Evolutionary conservation across 2,888 invertebrate genomes (phyloP).

Genomic region (Standfussiana lucernea): DNA sequence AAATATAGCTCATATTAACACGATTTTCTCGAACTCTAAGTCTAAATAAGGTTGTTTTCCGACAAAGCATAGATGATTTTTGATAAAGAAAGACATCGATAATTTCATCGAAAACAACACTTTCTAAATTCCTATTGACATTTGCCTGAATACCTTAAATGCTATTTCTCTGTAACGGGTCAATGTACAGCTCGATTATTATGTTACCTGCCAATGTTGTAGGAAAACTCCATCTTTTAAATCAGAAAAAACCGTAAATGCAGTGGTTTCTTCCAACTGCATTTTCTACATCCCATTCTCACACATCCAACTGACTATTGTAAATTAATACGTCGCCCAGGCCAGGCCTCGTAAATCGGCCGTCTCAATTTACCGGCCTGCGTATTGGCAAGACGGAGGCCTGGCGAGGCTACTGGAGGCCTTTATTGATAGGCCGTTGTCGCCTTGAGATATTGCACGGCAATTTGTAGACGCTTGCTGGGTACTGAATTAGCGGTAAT

Average conservation of each 20-base stretch:
- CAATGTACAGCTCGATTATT: too few relatives aligned
- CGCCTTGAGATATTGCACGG: constrained; percentile 83
- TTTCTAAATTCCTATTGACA: too few relatives aligned
- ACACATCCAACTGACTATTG: constrained; percentile 53
- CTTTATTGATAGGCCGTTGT: constrained; percentile 88
- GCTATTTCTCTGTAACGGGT: too few relatives aligned
- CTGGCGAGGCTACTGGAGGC: constrained; percentile 59
- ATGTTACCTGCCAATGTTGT: too few relatives aligned
- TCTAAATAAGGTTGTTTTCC: too few relatives aligned
- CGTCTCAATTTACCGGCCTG: constrained; percentile 78
- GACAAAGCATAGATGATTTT: too few relatives aligned
- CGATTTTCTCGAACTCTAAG: too few relatives aligned
- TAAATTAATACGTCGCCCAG: constrained; percentile 59
- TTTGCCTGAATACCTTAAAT: too few relatives aligned
- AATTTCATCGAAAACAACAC: too few relatives aligned
- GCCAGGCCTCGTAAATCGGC: constrained; percentile 75
- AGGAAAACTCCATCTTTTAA: neutral
- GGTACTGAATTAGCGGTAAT: constrained; percentile 70
- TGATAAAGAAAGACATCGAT: too few relatives aligned
- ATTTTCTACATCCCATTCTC: constrained; percentile 19
- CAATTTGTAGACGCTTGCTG: constrained; percentile 78
- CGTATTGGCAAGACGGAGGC: constrained; percentile 73
- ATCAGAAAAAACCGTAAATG: neutral
- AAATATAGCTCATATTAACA: too few relatives aligned
- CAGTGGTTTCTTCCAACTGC: neutral